Evolutionary conservation across 2,113 vertebrate genomes (phyloP).

Genomic region (Seriola quinqueradiata): DNA sequence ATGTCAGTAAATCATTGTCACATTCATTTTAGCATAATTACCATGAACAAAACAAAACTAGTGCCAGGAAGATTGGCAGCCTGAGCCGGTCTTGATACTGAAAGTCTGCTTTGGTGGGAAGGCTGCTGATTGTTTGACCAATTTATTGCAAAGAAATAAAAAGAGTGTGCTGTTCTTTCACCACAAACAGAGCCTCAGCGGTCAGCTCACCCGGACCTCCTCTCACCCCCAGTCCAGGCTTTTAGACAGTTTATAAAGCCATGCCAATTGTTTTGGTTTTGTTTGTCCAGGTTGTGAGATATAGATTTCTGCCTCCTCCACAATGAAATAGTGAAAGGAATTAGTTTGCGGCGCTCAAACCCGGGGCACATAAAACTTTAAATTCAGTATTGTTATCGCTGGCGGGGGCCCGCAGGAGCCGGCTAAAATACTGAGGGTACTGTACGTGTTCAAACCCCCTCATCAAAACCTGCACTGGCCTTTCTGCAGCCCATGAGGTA

Average conservation of each 20-base stretch:
- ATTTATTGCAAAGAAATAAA: constrained; percentile 13
- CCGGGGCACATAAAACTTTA: too few species aligned
- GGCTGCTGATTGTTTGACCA: neutral
- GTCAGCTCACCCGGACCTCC: neutral
- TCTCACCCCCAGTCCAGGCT: neutral
- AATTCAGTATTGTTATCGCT: too few species aligned
- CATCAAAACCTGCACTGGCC: neutral
- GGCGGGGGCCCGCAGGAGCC: too few species aligned
- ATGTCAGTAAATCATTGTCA: constrained; percentile 25
- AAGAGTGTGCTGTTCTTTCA: neutral
- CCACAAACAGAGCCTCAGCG: neutral
- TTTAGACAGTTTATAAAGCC: neutral
- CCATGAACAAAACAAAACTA: constrained; percentile 21
- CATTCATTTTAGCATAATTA: constrained; percentile 34
- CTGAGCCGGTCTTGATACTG: neutral
- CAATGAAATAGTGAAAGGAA: neutral
- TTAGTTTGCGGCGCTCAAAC: neutral
- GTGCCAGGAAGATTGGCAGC: constrained; percentile 24
- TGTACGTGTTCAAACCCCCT: neutral
- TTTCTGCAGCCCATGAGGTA: neutral
- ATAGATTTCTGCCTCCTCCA: neutral
- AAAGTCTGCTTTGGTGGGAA: neutral
- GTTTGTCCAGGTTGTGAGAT: neutral
- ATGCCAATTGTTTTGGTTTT: neutral
- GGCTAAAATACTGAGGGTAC: too few species aligned